Evolutionary conservation across 2,888 invertebrate genomes (phyloP), one percentile per base, ranked within the genome.

Genomic region (Steromphala cineraria): DNA sequence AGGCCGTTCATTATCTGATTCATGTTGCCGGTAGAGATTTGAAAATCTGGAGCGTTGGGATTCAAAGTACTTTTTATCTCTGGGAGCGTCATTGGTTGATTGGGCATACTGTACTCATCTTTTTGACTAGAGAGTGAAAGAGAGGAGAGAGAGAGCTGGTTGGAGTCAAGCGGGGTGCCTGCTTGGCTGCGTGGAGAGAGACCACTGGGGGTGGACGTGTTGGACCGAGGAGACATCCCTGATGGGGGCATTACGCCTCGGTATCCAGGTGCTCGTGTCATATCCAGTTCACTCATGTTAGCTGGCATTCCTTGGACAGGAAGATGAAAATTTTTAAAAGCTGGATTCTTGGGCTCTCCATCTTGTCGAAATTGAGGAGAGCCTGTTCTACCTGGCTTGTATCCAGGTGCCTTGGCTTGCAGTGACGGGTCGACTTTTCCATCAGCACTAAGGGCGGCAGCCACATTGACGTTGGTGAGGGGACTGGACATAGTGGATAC

Each of bases 11-110:
- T 31, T 80, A 84, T 74, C 17, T 56, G 76, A 24, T 78, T 53
- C 36, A 78, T 79, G 46, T 78, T 79, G 78, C 19, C 52, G 80
- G 81, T 75, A 82, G 84, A 76, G 40, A 82, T 46, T 52, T 82
- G 83, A 52, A 97, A 97, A 89, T 96, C 96, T 0, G 97, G 96
- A 4, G 97, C 96, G 87, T 97, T 95, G 0, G 97, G 96, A 93
- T 97, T 97, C 56, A 97, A 94, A 80, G 96, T 95, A 56, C 94
- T 93, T 80, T 93, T 92, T 53, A 94, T 93, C 81, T 91, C 92
- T 19, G 93, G 93, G 81, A 93, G 88, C 10, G 92, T 93, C 93
- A 93, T 92, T 19, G 93, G 93, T 82, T 91, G 91, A 77, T 90
- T 88, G 15, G 92, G 91, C 19, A 91, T 92, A 71, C 90, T 90